Evolutionary conservation across 2,888 invertebrate genomes (phyloP).

Genomic region (Cremastobaeus sp.): DNA sequence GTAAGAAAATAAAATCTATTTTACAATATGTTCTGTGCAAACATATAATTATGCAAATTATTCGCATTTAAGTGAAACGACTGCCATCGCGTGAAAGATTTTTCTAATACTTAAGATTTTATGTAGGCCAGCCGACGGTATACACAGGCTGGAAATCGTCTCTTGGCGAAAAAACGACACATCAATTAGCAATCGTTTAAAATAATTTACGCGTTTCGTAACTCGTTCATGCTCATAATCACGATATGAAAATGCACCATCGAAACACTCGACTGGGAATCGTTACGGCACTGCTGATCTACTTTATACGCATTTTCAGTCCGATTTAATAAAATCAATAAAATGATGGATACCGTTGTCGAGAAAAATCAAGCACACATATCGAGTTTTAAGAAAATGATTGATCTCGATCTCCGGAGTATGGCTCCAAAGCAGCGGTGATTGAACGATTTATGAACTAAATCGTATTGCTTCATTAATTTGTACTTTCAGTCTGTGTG

Average conservation of each 20-base stretch:
- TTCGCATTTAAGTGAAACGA: constrained; percentile 13
- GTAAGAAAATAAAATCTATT: constrained; percentile 19
- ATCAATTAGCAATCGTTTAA: constrained; percentile 25
- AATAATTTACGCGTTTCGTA: constrained; percentile 24
- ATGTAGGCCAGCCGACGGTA: constrained; percentile 20
- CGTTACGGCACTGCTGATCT: constrained; percentile 29
- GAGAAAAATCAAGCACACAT: not conserved
- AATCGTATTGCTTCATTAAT: constrained; percentile 49
- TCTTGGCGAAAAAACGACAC: no score
- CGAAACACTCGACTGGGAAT: constrained; percentile 2
- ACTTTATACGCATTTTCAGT: constrained; percentile 4
- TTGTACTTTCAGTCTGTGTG: constrained; percentile 40
- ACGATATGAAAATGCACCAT: constrained; percentile 26
- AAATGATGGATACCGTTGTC: constrained; percentile 22
- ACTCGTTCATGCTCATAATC: constrained; percentile 9
- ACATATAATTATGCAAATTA: constrained; percentile 36
- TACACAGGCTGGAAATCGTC: no score
- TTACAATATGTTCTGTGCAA: constrained; percentile 32
- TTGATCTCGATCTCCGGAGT: constrained; percentile 21
- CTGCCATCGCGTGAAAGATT: constrained; percentile 14
- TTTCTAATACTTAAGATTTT: constrained; percentile 24
- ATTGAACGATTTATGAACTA: constrained; percentile 46
- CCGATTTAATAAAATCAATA: constrained; percentile 31
- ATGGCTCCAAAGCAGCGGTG: constrained; percentile 9
- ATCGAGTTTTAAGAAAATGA: constrained; percentile 26